phyloP scores from a whole-genome alignment of 2,113 vertebrate species.

The Grammomys dolichurus region DNA sequence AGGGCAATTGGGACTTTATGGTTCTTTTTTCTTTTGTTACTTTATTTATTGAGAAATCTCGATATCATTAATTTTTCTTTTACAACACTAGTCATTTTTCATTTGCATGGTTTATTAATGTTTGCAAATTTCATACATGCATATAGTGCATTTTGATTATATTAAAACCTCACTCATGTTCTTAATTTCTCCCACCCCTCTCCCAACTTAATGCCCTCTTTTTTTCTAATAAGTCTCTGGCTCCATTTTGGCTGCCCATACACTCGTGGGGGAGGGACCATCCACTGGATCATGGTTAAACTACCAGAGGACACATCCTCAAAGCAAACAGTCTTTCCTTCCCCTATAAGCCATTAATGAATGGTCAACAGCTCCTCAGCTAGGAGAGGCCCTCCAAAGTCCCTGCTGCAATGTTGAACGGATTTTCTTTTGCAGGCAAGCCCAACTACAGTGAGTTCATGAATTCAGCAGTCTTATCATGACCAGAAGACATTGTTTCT shows the following conservation, averaged over 20 bases:
- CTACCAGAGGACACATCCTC: neutral
- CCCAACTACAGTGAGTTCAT: neutral
- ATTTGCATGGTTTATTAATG: neutral
- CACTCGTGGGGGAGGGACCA: neutral
- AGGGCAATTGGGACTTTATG: neutral
- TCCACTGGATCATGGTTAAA: neutral
- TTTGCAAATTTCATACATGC: neutral
- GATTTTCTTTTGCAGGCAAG: neutral
- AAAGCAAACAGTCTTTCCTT: neutral
- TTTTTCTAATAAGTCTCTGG: neutral
- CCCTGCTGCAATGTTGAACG: neutral
- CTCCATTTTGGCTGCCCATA: neutral
- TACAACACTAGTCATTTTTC: neutral
- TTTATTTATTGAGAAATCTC: neutral
- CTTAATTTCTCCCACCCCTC: neutral
- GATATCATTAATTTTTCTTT: neutral
- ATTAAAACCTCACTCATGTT: neutral
- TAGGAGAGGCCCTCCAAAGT: neutral
- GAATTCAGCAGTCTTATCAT: neutral
- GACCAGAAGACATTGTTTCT: neutral
- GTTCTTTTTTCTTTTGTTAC: neutral
- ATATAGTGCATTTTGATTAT: neutral
- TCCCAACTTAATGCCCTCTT: neutral
- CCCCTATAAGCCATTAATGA: neutral
- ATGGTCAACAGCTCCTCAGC: neutral